Base-by-base conservation (phyloP, 2,888 invertebrate species). In the Silvanus unidentatus region DNA sequence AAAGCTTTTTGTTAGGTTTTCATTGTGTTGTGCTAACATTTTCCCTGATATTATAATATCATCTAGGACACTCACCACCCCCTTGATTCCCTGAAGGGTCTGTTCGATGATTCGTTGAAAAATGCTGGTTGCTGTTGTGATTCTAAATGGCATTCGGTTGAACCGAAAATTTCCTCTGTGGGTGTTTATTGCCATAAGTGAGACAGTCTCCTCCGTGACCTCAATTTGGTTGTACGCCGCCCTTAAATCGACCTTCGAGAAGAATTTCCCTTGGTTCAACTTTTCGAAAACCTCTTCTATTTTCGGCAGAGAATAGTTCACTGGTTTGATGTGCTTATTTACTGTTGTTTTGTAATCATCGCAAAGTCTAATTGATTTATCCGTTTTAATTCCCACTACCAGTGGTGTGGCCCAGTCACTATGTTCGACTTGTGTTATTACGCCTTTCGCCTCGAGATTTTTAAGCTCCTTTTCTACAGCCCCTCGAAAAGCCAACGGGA, bases 81-180 rank as follows among this genome's bases (percentile, higher is more conserved):
- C 56, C 2, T 59, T 52, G 1, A 62, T 48, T 3, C 60, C 65
- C 36, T 47, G 45, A 8, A 71, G 46, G 16, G 66, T 45, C 29
- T 58, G 46, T 47, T 70, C 70, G 22, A 69, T 53, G n/a, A 56
- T 53, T 36, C 52, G 42, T 42, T 69, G 68, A 49, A 69, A 67
- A 35, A 66, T 63, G 4, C 62, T 60, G 6, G 64, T 62, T n/a
- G 67, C 66, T n/a, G 57, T 54, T 4, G 60, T 58, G n/a, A 68
- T 60, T 10, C 69, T 70, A 54, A 60, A 68, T 2, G 65, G 61
- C 16, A 69, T 45, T 16, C 68, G 54, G 28, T 63, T 61, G 32
- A 62, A 60, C 16, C 48, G 48, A 44, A 54, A 70, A 2, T 70
- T 39, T 0, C 70, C 68, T 22, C 59, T 58, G 27, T 65, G 65